Base-by-base conservation (phyloP, 2,113 vertebrate genomes). In the Alethe castanea region DNA sequence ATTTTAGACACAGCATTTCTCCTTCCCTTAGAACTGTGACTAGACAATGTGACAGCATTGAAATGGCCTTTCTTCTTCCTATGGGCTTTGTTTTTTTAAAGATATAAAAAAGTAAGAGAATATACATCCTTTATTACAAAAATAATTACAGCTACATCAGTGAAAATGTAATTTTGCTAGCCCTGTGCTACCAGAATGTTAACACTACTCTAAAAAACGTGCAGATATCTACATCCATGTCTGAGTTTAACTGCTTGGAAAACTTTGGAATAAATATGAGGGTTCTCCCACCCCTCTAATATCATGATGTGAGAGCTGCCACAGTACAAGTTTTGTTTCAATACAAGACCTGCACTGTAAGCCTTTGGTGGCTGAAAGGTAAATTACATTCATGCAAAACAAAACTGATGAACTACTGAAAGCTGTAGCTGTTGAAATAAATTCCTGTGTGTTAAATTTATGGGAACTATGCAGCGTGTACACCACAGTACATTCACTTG, bases 291-390 rank as follows among this genome's bases (percentile, higher is more conserved):
- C 25, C 31, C 60, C 95, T 96, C 91, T 95, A 91, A 57, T 71
- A 96, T 83, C 47, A 71, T 50, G 96, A 97, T 94, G 97, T 97
- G 97, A 96, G 92, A 94, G 76, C 87, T 92, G 70, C 94, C 95
- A 98, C 97, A 98, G 97, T 98, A 67, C 57, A 16, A 52, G 96
- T 97, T 98, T 98, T 98, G 98, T 98, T 97, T 96, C 90, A 97
- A 52, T 94, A 98, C 97, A 98, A 98, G 93, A 95, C 97, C 66
- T 89, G 92, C 93, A 97, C 97, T 98, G 97, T 98, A 96, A 84
- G 52, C 33, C 88, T 96, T 97, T 96, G 95, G 97, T 97, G 96
- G 96, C 90, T 97, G 92, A 97, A 95, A 97, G 92, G 97, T 97
- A 95, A 96, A 97, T 96, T 96, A 97, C 89, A 95, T 95, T 97